phyloP scores from a whole-genome alignment of 2,797 vertebrate genomes.

The Calcarius lapponicus region DNA sequence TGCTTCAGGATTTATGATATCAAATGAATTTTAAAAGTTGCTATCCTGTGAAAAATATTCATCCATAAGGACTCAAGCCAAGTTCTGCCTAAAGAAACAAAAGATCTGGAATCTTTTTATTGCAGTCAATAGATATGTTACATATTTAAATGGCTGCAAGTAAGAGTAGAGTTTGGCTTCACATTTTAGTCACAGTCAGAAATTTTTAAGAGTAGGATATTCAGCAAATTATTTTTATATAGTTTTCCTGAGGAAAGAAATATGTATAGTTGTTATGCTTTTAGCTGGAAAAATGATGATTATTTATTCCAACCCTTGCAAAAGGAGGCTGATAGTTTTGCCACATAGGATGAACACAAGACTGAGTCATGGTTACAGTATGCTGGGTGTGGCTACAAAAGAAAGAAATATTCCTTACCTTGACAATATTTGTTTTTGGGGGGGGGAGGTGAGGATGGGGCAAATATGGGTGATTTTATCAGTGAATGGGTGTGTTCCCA shows the following conservation, averaged over 20 bases:
- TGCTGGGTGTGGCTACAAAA: background rate
- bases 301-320: background rate
- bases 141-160: background rate
- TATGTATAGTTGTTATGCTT: background rate
- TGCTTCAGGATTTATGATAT: background rate
- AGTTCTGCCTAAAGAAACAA: background rate
- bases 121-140: background rate
- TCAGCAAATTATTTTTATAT: background rate
- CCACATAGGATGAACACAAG: background rate
- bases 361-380: slow-evolving; percentile 36
- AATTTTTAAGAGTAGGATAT: background rate
- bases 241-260: background rate
- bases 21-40: background rate
- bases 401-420: slow-evolving; percentile 21
- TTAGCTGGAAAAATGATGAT: background rate
- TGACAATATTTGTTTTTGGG: background rate
- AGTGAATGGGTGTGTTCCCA: background rate
- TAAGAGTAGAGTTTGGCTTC: background rate
- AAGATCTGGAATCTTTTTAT: background rate
- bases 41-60: background rate
- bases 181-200: background rate
- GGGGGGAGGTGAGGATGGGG: background rate
- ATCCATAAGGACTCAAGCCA: background rate
- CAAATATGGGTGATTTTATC: background rate
- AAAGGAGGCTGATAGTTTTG: background rate